Evolutionary conservation across 2,113 vertebrate species (phyloP), one percentile per base, ranked within the genome.

Genomic region (Odontesthes bonariensis): DNA sequence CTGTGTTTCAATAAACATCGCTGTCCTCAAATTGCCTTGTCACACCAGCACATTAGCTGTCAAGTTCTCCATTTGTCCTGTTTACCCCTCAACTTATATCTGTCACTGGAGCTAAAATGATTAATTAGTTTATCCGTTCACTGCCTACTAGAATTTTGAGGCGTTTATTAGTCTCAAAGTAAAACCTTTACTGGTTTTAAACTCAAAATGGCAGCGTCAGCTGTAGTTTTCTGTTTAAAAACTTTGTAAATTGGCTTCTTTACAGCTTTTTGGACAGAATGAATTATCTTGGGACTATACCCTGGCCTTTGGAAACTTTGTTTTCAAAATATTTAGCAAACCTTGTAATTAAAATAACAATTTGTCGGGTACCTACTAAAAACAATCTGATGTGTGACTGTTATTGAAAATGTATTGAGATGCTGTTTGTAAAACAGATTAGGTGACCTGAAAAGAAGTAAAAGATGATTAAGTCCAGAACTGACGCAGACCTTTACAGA

Each of bases 1-100:
- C 6, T 42, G 38, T 3, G 52, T 31, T 53, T 51, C n/a, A 7
- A 31, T 19, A 19, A 19, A 5, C 46, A 71, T 23, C 17, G 9
- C 33, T 79, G 64, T 54, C 54, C 46, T 81, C 11, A 81, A 84
- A 83, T 52, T 90, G 89, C 88, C 83, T 61, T 86, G 88, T 92
- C 90, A 91, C 87, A 86, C 58, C 59, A 73, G 75, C 17, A 32
- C 19, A 6, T 0, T 76, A 79, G 80, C 86, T 88, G 75, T 82
- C 78, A 64, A 42, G n/a, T 8, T 47, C 20, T 64, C 11, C 5
- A 10, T 38, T 38, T 31, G 32, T 53, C 62, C 5, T 23, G 38
- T 58, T 72, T 70, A 51, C 10, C 19, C 14, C 17, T 46, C 6
- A 52, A 40, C 1, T 68, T 6, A 8, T 59, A 40, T 69, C 11